These are phyloP conservation scores for Mesocricetus auratus DNA, from an alignment of 2,113 vertebrate species.

Conservation along the genomic window DNA sequence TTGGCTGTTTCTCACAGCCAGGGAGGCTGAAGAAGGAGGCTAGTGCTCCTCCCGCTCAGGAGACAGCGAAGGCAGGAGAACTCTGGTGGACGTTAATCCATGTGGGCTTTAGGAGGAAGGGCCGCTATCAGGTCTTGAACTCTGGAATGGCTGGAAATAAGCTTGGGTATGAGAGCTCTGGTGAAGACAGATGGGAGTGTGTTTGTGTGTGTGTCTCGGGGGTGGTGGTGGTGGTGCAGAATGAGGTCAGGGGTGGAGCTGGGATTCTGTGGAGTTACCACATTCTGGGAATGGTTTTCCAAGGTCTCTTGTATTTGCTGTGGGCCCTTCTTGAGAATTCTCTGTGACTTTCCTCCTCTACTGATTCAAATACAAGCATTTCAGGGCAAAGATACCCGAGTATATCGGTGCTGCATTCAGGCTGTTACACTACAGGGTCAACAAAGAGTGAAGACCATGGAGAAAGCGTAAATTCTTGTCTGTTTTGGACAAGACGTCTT, in stretches of 20 bases:
- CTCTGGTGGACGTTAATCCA: background rate
- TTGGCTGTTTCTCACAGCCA: background rate
- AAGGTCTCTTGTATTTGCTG: background rate
- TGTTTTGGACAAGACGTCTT: background rate
- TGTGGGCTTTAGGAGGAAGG: background rate
- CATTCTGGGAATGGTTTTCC: background rate
- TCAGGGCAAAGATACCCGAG: background rate
- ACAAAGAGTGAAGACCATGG: background rate
- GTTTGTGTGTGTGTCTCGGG: too few relatives aligned
- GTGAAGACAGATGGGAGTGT: background rate
- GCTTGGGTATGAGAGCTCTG: background rate
- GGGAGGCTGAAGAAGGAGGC: background rate
- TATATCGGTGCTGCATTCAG: background rate
- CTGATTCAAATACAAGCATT: background rate
- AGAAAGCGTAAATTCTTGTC: background rate
- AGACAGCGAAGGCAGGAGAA: background rate
- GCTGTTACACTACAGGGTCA: background rate
- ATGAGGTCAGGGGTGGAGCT: background rate
- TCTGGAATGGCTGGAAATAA: background rate
- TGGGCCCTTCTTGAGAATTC: background rate
- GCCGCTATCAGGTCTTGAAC: background rate
- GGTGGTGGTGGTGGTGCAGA: accelerated
- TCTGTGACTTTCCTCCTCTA: background rate
- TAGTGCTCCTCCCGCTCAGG: background rate
- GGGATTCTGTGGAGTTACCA: background rate